Percentiles rank a stretch among this genome's conserved stretches.
Conservation (phyloP, 2,888 invertebrate genomes). For the Limulus polyphemus region DNA sequence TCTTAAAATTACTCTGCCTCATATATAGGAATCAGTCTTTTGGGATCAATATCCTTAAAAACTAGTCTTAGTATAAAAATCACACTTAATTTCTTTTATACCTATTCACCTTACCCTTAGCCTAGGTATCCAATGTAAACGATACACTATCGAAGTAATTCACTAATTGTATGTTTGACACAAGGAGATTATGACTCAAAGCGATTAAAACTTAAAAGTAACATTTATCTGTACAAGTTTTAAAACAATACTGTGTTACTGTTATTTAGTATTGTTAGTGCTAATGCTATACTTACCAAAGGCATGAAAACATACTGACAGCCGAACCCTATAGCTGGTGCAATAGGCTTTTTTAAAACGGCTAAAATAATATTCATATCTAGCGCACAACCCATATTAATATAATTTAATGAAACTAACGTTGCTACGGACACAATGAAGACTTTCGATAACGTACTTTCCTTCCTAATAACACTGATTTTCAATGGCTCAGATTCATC, state of each 20-base stretch:
- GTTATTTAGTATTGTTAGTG: background rate
- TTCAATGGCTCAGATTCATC: conserved; percentile 9
- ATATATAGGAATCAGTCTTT: too few species aligned
- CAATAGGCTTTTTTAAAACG: conserved; percentile 57
- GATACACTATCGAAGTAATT: too few species aligned
- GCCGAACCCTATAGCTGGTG: conserved; percentile 61
- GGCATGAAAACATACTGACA: conserved; percentile 77
- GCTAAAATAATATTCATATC: conserved; percentile 55
- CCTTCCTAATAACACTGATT: conserved; percentile 19
- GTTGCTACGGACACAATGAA: conserved; percentile 45
- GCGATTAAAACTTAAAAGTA: too few species aligned
- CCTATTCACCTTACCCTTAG: too few species aligned
- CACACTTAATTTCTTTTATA: too few species aligned
- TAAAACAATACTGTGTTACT: background rate
- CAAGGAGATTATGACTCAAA: too few species aligned
- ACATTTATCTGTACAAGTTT: background rate
- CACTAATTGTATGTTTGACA: too few species aligned
- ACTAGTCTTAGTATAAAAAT: too few species aligned
- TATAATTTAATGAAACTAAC: conserved; percentile 64
- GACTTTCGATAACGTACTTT: conserved; percentile 15
- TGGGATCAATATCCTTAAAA: too few species aligned
- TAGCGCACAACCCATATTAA: conserved; percentile 82
- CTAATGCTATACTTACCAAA: conserved; percentile 45
- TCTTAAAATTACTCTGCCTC: too few species aligned
- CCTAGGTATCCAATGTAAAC: too few species aligned